Percentiles rank a stretch among this genome's conserved stretches.
Conservation (phyloP, 2,888 invertebrate genomes). For the Nysson spinosus region DNA sequence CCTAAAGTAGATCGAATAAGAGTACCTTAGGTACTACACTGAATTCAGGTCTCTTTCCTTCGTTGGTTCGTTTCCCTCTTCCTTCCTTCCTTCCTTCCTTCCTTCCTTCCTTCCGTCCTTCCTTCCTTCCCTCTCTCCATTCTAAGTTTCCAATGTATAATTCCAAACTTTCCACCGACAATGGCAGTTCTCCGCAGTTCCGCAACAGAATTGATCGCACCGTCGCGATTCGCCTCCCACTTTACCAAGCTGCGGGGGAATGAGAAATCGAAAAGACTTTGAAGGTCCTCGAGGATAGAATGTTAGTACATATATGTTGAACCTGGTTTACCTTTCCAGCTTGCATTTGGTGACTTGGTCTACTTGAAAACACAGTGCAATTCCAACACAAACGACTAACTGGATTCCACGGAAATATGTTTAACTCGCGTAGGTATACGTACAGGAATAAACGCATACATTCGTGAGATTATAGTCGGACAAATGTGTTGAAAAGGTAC, state of each 20-base stretch:
- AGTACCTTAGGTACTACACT: conserved; percentile 49
- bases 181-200: conserved; percentile 69
- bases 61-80: conserved; percentile 32
- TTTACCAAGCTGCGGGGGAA: conserved; percentile 20
- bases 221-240: conserved; percentile 51
- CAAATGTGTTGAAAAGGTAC: background rate
- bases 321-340: conserved; percentile 8
- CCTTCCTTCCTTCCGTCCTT: conserved; percentile 41
- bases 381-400: too few species aligned
- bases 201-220: conserved; percentile 71
- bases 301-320: conserved; percentile 11
- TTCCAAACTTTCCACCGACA: conserved; percentile 72
- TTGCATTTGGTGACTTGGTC: background rate
- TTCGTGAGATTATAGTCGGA: too few species aligned
- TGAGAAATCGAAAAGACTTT: conserved; percentile 47
- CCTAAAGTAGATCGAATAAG: conserved; percentile 46
- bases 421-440: too few species aligned
- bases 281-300: conserved; percentile 19
- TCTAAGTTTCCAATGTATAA: conserved; percentile 72
- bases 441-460: too few species aligned
- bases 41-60: conserved; percentile 39
- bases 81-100: conserved; percentile 33
- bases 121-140: conserved; percentile 34
- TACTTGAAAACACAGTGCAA: background rate
- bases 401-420: background rate